phyloP scores from a whole-genome alignment of 2,888 invertebrate genomes.

The Leptinotarsa tumamoca region DNA sequence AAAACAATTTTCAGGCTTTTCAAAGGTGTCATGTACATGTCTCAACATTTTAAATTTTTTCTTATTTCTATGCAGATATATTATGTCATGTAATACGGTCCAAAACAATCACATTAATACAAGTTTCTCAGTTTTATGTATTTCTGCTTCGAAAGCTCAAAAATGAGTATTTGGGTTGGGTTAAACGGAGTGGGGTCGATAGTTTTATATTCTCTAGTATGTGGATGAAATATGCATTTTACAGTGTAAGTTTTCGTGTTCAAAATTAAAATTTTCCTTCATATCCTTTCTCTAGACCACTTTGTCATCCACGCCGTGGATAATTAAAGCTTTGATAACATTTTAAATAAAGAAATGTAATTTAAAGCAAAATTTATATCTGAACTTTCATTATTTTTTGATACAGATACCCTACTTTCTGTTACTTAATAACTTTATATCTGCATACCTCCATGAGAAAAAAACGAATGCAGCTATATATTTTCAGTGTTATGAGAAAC shows the following conservation, averaged over 20 bases:
- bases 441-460: conserved; percentile 1
- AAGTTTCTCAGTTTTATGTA: too few species aligned
- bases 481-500: neutral
- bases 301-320: conserved; percentile 11
- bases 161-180: neutral
- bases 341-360: conserved; percentile 21
- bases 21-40: too few species aligned
- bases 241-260: conserved; percentile 17
- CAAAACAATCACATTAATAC: too few species aligned
- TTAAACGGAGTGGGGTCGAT: neutral
- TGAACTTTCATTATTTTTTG: conserved; percentile 10
- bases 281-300: conserved; percentile 10
- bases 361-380: conserved; percentile 19
- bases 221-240: conserved; percentile 15
- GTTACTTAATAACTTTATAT: conserved; percentile 17
- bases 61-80: too few species aligned
- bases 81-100: too few species aligned
- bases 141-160: too few species aligned
- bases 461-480: neutral
- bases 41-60: too few species aligned
- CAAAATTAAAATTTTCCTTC: conserved; percentile 17
- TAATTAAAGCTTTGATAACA: conserved; percentile 21
- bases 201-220: neutral
- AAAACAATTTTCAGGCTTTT: too few species aligned
- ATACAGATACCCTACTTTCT: conserved; percentile 6